Conservation (phyloP, 2,888 invertebrate genomes). For the Mesorhabditis sp. region DNA sequence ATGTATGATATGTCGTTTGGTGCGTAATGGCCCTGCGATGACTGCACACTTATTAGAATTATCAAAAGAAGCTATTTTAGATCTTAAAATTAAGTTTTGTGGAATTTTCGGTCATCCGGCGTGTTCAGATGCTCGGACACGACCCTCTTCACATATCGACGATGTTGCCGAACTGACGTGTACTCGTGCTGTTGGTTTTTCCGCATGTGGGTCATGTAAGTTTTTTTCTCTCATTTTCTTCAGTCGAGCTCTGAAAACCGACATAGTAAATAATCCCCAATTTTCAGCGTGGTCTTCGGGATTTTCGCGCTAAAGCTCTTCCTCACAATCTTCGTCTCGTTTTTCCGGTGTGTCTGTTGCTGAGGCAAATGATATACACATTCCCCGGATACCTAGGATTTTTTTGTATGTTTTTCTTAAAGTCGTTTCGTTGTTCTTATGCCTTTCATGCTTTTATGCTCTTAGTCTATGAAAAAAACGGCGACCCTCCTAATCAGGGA, state of each 20-base stretch:
- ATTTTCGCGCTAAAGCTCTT: conserved; percentile 4
- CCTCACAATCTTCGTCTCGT: conserved; percentile 6
- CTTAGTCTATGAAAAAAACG: too few relatives aligned
- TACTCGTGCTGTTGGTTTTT: conserved; percentile 6
- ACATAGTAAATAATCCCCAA: neutral
- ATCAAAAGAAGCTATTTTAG: too few relatives aligned
- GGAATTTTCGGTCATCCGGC: neutral
- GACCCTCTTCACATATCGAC: neutral
- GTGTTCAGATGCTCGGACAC: neutral
- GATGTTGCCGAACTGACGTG: neutral
- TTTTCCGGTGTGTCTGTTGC: conserved; percentile 4
- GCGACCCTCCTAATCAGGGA: too few relatives aligned
- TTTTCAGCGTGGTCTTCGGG: neutral
- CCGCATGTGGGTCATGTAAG: conserved; percentile 6
- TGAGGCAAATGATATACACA: neutral
- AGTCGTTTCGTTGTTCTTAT: too few relatives aligned
- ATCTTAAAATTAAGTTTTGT: too few relatives aligned
- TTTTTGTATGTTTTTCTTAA: too few relatives aligned
- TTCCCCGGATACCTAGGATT: neutral
- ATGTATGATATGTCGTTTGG: too few relatives aligned
- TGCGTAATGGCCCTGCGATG: too few relatives aligned
- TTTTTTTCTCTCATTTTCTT: neutral
- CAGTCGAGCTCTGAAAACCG: neutral
- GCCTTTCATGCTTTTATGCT: too few relatives aligned
- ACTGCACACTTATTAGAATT: too few relatives aligned